Base-by-base conservation (phyloP, 2,113 vertebrate genomes). In the Nibea coibor region DNA sequence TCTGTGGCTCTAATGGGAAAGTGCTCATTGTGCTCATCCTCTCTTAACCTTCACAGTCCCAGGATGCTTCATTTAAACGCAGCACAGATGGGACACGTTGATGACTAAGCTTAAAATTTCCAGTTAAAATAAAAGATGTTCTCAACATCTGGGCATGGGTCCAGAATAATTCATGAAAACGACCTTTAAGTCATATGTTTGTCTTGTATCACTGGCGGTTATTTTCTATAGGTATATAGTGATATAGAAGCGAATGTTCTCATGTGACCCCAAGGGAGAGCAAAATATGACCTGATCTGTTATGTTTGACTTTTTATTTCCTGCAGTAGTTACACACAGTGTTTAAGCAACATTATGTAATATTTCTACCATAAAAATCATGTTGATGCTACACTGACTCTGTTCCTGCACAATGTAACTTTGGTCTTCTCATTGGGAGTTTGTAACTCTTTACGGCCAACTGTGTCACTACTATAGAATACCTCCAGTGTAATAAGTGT, bases 31-130 rank as follows among this genome's bases (percentile, higher is more conserved):
- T 83, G 87, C 85, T 88, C 86, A 76, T 79, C 85, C 82, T 87
- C 82, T 89, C 86, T 78, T 93, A 89, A 92, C 92, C 90, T 94
- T 93, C 90, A 87, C 79, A 80, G 78, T 89, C 89, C 89, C 78
- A 63, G 78, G 84, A 89, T 82, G 90, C 85, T 90, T 65, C 12
- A 70, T 89, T 92, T 78, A 71, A 88, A 82, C 69, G 50, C 70
- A 62, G 87, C 88, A 90, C 92, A 92, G 92, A 94, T 92, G 93
- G 93, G 88, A 90, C 76, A 76, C 50, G 48, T 77, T 91, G 92
- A 94, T 95, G 93, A 94, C 90, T 93, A 90, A 91, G 87, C 93
- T 91, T 65, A 88, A 91, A 85, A 83, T 70, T 64, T 78, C 53
- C 39, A 15, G 80, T 42, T 79, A 77, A 87, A 91, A 91, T 83